Evolutionary conservation across 1,140 invertebrate genomes (phyloP).

Genomic region (Cyclargus thomasi): DNA sequence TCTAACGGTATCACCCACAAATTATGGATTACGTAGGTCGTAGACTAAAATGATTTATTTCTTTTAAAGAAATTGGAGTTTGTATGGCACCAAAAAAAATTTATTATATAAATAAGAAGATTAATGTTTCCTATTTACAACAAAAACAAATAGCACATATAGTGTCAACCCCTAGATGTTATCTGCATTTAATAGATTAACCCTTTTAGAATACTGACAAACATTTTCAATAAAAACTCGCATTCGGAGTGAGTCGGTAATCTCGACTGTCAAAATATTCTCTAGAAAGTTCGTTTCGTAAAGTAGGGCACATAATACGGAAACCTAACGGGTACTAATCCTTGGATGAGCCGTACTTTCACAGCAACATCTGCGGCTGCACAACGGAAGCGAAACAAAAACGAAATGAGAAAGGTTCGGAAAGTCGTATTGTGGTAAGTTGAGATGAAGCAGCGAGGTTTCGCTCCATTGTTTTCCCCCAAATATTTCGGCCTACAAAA

Average conservation of each 20-base stretch:
- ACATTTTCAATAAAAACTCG: constrained; percentile 17
- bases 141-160: background rate
- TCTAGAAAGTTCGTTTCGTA: constrained; percentile 30
- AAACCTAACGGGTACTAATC: constrained; percentile 61
- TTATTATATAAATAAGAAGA: too few species aligned
- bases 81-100: too few species aligned
- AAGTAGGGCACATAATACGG: constrained; percentile 52
- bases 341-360: constrained; percentile 54
- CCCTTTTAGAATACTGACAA: background rate
- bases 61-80: too few species aligned
- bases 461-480: constrained; percentile 13
- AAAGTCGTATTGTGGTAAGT: constrained; percentile 57
- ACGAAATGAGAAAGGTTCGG: constrained; percentile 65
- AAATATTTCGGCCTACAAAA: constrained; percentile 3
- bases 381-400: constrained; percentile 57
- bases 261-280: constrained; percentile 29
- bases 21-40: too few species aligned
- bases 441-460: constrained; percentile 35
- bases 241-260: constrained; percentile 12
- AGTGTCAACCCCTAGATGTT: background rate
- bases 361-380: constrained; percentile 51
- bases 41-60: too few species aligned
- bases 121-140: too few species aligned
- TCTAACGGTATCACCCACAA: too few species aligned
- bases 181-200: background rate